These are phyloP conservation scores for Rotaria macrura DNA, from an alignment of 2,888 invertebrate species.

Conservation along the genomic window DNA sequence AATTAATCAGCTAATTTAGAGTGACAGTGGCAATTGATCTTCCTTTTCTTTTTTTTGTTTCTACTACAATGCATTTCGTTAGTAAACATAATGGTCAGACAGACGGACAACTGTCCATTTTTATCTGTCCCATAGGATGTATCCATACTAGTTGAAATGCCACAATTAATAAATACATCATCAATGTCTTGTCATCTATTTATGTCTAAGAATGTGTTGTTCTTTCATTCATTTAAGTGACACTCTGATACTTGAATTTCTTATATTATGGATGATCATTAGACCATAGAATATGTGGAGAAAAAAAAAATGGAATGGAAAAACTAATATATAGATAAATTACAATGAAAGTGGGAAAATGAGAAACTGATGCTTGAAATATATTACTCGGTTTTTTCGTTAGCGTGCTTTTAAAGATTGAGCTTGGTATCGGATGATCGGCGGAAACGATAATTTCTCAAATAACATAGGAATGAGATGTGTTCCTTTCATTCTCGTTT, in stretches of 20 bases:
- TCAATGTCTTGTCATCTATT: background rate
- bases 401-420: background rate
- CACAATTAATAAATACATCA: conserved; percentile 7
- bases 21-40: background rate
- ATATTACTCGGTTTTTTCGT: background rate
- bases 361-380: background rate
- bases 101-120: conserved; percentile 7
- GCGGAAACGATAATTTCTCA: conserved; percentile 4
- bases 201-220: background rate
- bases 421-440: background rate
- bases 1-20: conserved; percentile 3
- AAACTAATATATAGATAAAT: background rate
- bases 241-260: background rate
- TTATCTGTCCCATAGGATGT: background rate
- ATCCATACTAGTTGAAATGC: background rate
- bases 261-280: background rate
- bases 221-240: background rate
- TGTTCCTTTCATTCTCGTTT: background rate
- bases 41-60: background rate
- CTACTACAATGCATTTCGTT: background rate
- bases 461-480: background rate
- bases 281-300: background rate
- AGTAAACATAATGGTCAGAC: background rate
- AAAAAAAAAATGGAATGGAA: background rate
- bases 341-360: background rate